phyloP scores from a whole-genome alignment of 1,140 invertebrate genomes.

The Drosophila ananassae region DNA sequence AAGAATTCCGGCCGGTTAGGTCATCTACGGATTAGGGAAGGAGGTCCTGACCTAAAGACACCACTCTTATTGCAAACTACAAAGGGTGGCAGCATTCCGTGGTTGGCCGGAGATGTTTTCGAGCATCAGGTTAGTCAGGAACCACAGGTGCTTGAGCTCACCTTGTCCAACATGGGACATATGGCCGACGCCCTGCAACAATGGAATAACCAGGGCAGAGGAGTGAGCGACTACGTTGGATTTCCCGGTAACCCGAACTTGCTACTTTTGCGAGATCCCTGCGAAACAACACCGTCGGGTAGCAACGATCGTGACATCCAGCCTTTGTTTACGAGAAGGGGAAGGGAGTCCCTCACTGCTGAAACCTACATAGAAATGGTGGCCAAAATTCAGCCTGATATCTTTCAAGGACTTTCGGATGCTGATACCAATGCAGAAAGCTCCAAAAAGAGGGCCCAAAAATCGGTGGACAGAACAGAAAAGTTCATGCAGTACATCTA shows the following conservation, averaged over 20 bases:
- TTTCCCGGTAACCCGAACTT: slow-evolving; percentile 87
- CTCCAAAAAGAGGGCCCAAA: slow-evolving; percentile 88
- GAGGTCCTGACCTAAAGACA: slow-evolving; percentile 30
- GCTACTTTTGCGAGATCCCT: slow-evolving; percentile 88
- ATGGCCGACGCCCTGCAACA: slow-evolving; percentile 85
- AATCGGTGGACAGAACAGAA: slow-evolving; percentile 87
- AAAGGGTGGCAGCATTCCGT: slow-evolving; percentile 87
- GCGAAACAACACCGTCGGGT: slow-evolving; percentile 86
- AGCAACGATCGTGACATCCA: slow-evolving; percentile 88
- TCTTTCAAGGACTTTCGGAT: slow-evolving; percentile 92
- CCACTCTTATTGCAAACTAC: slow-evolving; percentile 67
- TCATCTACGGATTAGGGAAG: slow-evolving; percentile 82
- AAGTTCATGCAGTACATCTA: slow-evolving; percentile 87
- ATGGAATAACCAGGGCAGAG: slow-evolving; percentile 77
- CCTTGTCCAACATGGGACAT: slow-evolving; percentile 85
- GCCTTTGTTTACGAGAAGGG: slow-evolving; percentile 89
- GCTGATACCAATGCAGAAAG: slow-evolving; percentile 90
- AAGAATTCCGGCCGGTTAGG: slow-evolving; percentile 85
- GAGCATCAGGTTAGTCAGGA: slow-evolving; percentile 85
- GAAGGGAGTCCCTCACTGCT: slow-evolving; percentile 87
- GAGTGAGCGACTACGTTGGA: slow-evolving; percentile 86
- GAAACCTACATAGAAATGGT: slow-evolving; percentile 89
- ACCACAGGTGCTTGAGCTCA: slow-evolving; percentile 85
- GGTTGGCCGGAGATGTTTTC: slow-evolving; percentile 88
- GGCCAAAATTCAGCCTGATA: slow-evolving; percentile 90